phyloP scores from a whole-genome alignment of 1,140 invertebrate species.

The Drosophila chauvacae region DNA sequence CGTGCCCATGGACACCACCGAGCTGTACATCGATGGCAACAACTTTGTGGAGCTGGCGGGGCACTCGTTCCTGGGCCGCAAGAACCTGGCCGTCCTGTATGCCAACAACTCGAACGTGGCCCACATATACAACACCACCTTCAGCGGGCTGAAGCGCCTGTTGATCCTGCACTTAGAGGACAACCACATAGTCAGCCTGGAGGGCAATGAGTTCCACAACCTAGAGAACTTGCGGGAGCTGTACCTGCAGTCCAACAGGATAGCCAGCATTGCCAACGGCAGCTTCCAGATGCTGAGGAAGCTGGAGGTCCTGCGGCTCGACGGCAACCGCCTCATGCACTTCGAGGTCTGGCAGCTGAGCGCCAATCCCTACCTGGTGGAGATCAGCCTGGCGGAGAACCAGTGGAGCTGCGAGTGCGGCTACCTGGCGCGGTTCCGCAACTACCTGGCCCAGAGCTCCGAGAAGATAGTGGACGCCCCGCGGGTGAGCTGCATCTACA shows the following conservation, averaged over 20 bases:
- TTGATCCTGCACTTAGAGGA: conserved; percentile 93
- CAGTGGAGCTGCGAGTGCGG: conserved; percentile 96
- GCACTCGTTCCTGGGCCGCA: conserved; percentile 95
- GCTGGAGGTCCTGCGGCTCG: conserved; percentile 92
- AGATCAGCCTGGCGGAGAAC: conserved; percentile 92
- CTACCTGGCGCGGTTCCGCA: conserved; percentile 90
- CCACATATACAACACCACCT: conserved; percentile 94
- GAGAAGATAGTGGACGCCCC: conserved; percentile 90
- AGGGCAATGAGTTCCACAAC: conserved; percentile 93
- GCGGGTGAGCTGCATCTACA: conserved; percentile 89
- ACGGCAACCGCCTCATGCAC: conserved; percentile 92
- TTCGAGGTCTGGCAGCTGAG: conserved; percentile 92
- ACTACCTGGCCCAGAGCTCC: conserved; percentile 90
- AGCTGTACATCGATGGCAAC: conserved; percentile 96
- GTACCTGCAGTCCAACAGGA: conserved; percentile 94
- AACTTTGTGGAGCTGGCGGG: conserved; percentile 93
- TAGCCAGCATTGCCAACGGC: conserved; percentile 92
- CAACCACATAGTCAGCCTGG: conserved; percentile 91
- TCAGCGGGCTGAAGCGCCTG: conserved; percentile 92
- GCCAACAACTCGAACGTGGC: conserved; percentile 95
- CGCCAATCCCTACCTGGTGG: conserved; percentile 91
- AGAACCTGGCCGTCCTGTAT: conserved; percentile 93
- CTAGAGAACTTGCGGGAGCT: conserved; percentile 92
- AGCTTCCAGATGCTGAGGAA: conserved; percentile 92
- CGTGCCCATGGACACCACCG: conserved; percentile 97